Percentiles rank a stretch among this genome's conserved stretches.
phyloP scores from a whole-genome alignment of 1,140 invertebrate species.

The Probaryconus sp. region DNA sequence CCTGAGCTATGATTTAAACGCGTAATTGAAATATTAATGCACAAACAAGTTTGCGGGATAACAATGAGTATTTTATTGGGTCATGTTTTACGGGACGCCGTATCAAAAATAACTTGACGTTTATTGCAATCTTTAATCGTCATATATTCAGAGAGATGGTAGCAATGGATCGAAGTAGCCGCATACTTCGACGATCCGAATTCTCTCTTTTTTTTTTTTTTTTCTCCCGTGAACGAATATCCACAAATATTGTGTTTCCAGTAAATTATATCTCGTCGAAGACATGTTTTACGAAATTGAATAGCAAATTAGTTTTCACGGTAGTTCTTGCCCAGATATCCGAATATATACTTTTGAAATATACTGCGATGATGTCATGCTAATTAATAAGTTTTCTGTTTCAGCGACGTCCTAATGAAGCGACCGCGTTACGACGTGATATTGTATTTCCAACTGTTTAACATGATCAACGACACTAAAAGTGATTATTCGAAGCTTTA shows the following conservation, averaged over 20 bases:
- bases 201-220: too few species aligned
- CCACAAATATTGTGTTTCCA: slow-evolving; percentile 43
- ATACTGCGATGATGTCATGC: slow-evolving; percentile 43
- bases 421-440: slow-evolving; percentile 46
- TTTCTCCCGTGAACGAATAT: slow-evolving; percentile 13
- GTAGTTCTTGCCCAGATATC: slow-evolving; percentile 49
- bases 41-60: slow-evolving; percentile 31
- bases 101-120: slow-evolving; percentile 43
- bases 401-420: slow-evolving; percentile 45
- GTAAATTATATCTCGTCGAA: slow-evolving; percentile 51
- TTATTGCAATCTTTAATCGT: slow-evolving; percentile 52
- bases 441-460: slow-evolving; percentile 48
- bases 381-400: slow-evolving; percentile 59
- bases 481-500: slow-evolving; percentile 33
- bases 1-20: slow-evolving; percentile 46
- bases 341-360: slow-evolving; percentile 41
- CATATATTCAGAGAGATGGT: slow-evolving; percentile 13
- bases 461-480: slow-evolving; percentile 50
- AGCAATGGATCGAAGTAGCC: slow-evolving; percentile 14
- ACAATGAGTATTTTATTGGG: slow-evolving; percentile 52
- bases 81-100: slow-evolving; percentile 38
- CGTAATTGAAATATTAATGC: slow-evolving; percentile 62
- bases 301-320: slow-evolving; percentile 61
- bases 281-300: slow-evolving; percentile 39
- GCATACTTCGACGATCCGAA: slow-evolving; percentile 30